Evolutionary conservation across 2,113 vertebrate species (phyloP), one percentile per base, ranked within the genome.

Genomic region (Corapipo altera): DNA sequence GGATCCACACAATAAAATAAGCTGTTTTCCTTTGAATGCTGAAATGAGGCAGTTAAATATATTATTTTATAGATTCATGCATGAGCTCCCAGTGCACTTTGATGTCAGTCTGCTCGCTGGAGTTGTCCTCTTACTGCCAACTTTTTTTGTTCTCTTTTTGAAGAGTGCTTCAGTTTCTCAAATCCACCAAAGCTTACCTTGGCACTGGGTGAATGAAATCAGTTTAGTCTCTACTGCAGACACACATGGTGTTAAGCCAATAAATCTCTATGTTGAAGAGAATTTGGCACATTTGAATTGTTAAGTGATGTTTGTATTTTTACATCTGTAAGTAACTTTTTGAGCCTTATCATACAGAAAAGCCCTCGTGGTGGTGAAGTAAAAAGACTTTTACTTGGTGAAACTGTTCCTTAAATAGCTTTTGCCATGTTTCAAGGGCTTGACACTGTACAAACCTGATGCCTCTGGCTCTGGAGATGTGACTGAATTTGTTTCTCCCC

Each of bases 191-290:
- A 75, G 86, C 66, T 94, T 91, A 48, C 35, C 1, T 66, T 95
- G 91, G 80, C 74, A 20, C 21, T 69, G 86, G 17, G 39, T 92
- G 89, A 92, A 82, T 89, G 54, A 92, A 94, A 78, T 54, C 87
- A 79, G n/a, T 89, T 88, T 30, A 49, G 80, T 69, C 61, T 85
- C 75, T 79, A 1, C 67, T 91, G 43, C 66, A 76, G 39, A 57
- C 57, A 64, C 2, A 19, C 69, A 6, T n/a, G 32, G 3, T 32
- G 61, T 84, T 89, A 77, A 93, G 65, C 44, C 46, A 12, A 35
- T 72, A 85, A 64, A 61, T 95, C 77, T 46, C n/a, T 48, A n/a
- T 84, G 27, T 73, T 80, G 46, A 76, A 62, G 57, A 80, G 44
- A 85, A 92, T 72, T 33, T 51, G 85, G 28, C 85, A 46, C 20